Conservation (phyloP, 2,888 invertebrate genomes). For the Drosophila parthenogenetica region DNA sequence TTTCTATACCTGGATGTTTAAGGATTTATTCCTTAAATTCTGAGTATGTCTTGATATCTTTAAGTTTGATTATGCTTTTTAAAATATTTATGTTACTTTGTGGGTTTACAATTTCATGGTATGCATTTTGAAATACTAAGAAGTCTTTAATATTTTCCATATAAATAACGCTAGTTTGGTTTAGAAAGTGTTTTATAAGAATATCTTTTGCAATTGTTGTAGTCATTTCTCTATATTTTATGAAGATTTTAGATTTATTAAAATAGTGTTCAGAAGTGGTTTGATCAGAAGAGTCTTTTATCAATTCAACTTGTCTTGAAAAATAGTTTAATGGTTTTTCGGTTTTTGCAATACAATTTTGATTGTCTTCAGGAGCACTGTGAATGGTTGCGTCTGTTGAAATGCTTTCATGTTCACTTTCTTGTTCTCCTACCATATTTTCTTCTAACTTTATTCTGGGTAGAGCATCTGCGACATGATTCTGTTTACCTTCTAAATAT, state of each 20-base stretch:
- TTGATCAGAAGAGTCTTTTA: too few relatives aligned
- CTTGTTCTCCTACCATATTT: too few relatives aligned
- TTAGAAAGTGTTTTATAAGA: neutral
- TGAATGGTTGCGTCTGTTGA: neutral
- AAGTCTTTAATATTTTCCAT: neutral
- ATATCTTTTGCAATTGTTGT: neutral
- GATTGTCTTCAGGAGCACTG: neutral
- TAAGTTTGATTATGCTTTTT: neutral
- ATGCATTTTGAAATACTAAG: neutral
- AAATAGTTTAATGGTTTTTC: neutral
- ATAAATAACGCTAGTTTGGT: neutral
- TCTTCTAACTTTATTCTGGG: too few relatives aligned
- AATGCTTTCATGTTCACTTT: neutral
- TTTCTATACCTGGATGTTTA: slow-evolving; percentile 7
- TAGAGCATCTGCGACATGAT: too few relatives aligned
- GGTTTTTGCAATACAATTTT: neutral
- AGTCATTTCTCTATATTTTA: neutral
- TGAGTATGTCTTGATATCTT: slow-evolving; percentile 2
- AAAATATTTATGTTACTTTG: neutral
- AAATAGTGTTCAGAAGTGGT: too few relatives aligned
- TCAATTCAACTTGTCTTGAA: neutral
- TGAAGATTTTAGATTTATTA: neutral
- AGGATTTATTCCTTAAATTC: slow-evolving; percentile 5
- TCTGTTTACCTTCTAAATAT: too few relatives aligned
- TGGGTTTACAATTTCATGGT: neutral